Conservation (phyloP, 2,888 invertebrate genomes). For the Matsumyia berberina region DNA sequence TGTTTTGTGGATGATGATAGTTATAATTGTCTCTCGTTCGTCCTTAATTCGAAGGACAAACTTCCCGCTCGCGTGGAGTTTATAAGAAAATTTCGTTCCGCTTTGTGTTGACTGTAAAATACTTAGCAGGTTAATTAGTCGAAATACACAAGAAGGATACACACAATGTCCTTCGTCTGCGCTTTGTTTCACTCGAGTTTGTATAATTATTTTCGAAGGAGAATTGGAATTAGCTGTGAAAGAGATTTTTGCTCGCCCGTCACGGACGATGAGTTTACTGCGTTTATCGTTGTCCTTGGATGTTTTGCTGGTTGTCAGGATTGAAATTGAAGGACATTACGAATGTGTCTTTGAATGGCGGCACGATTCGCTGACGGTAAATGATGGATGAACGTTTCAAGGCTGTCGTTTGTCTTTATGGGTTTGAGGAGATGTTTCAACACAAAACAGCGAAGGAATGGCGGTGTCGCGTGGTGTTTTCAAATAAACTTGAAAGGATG, state of each 20-base stretch:
- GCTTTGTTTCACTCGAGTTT: constrained; percentile 18
- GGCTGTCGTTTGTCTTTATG: constrained; percentile 15
- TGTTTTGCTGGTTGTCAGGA: constrained; percentile 49
- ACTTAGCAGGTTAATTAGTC: constrained; percentile 72
- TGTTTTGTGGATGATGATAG: constrained; percentile 22
- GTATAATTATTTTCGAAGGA: constrained; percentile 55
- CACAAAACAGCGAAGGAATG: background rate
- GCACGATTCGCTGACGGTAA: constrained; percentile 39
- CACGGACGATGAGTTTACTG: constrained; percentile 11
- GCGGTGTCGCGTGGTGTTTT: constrained; percentile 1
- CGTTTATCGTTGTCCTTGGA: constrained; percentile 51
- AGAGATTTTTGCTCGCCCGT: constrained; percentile 38
- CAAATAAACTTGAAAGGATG: background rate
- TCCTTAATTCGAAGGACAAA: constrained; percentile 64
- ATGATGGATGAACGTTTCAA: constrained; percentile 56
- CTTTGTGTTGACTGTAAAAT: constrained; percentile 65
- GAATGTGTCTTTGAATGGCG: constrained; percentile 1
- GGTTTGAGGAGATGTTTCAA: background rate
- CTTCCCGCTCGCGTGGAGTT: constrained; percentile 31
- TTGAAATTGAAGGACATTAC: constrained; percentile 55
- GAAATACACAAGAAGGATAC: constrained; percentile 33
- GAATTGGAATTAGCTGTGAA: constrained; percentile 48
- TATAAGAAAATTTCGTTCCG: constrained; percentile 34
- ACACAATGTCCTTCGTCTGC: constrained; percentile 30
- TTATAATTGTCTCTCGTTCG: constrained; percentile 55